phyloP scores from a whole-genome alignment of 2,113 vertebrate species.

The Gracilinanus agilis region DNA sequence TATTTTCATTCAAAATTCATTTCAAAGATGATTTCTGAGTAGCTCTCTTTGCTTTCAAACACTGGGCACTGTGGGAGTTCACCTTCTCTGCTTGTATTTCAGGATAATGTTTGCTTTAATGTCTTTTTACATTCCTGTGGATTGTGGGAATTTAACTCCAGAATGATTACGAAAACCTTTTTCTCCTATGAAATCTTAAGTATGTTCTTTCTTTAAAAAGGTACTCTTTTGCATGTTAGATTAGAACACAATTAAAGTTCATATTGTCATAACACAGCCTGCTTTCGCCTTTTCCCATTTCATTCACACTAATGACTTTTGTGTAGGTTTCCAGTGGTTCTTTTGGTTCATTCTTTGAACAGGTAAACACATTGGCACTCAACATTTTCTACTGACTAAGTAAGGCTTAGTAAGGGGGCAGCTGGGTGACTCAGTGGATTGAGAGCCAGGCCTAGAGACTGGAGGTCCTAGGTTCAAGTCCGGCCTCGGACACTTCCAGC shows the following conservation, averaged over 20 bases:
- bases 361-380: slow-evolving; percentile 27
- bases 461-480: too few relatives aligned
- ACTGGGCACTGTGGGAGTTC: slow-evolving; percentile 58
- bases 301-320: slow-evolving; percentile 44
- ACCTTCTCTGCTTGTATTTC: slow-evolving; percentile 55
- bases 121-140: slow-evolving; percentile 52
- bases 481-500: too few relatives aligned
- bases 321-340: slow-evolving; percentile 33
- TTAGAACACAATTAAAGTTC: slow-evolving; percentile 52
- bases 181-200: slow-evolving; percentile 47
- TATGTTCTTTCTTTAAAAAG: slow-evolving; percentile 69
- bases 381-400: not conserved
- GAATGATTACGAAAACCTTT: slow-evolving; percentile 73
- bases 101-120: slow-evolving; percentile 70
- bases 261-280: not conserved
- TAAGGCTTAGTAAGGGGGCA: too few relatives aligned
- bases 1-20: slow-evolving; percentile 50
- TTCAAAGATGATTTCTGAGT: slow-evolving; percentile 64
- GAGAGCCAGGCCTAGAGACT: too few relatives aligned
- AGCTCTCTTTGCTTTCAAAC: slow-evolving; percentile 54
- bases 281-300: slow-evolving; percentile 44
- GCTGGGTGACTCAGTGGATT: too few relatives aligned
- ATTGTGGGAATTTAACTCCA: slow-evolving; percentile 62
- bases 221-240: slow-evolving; percentile 49
- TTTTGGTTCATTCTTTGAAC: not conserved